Conservation (phyloP, 2,888 invertebrate genomes). For the Eupithecia vulgata region DNA sequence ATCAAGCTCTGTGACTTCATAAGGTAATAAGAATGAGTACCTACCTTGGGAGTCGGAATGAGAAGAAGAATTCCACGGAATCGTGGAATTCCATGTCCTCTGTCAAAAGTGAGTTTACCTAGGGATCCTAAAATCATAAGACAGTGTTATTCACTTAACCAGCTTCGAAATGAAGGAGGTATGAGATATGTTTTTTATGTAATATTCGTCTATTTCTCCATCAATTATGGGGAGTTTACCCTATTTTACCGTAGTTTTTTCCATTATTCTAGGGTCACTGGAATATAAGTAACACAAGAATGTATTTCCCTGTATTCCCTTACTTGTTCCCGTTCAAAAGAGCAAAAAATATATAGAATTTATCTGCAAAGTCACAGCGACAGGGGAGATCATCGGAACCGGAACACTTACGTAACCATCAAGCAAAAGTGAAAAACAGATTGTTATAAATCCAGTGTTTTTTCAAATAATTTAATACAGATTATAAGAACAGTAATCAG, state of each 20-base stretch:
- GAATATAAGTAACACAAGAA: not conserved
- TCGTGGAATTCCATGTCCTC: not conserved
- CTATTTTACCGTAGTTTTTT: not conserved
- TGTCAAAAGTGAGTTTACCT: not conserved
- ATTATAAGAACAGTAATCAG: no score
- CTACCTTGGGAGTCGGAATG: not conserved
- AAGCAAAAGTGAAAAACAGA: not conserved
- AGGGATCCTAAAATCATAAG: no score
- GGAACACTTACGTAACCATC: not conserved
- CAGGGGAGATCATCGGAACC: not conserved
- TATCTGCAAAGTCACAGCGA: not conserved
- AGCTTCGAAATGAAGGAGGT: no score
- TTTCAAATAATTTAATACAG: not conserved
- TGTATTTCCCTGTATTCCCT: not conserved
- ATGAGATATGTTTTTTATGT: no score
- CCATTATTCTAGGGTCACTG: not conserved
- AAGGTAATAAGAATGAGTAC: slow-evolving; percentile 38
- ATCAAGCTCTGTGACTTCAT: slow-evolving; percentile 52
- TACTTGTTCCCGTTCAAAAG: slow-evolving; percentile 8
- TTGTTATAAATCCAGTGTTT: not conserved
- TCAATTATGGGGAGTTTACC: no score
- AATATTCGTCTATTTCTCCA: no score
- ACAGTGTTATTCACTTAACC: no score
- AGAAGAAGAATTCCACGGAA: no score
- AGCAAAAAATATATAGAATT: not conserved